These are phyloP conservation scores for Tuberolachnus salignus DNA, from an alignment of 2,888 invertebrate genomes.

Conservation along the genomic window DNA sequence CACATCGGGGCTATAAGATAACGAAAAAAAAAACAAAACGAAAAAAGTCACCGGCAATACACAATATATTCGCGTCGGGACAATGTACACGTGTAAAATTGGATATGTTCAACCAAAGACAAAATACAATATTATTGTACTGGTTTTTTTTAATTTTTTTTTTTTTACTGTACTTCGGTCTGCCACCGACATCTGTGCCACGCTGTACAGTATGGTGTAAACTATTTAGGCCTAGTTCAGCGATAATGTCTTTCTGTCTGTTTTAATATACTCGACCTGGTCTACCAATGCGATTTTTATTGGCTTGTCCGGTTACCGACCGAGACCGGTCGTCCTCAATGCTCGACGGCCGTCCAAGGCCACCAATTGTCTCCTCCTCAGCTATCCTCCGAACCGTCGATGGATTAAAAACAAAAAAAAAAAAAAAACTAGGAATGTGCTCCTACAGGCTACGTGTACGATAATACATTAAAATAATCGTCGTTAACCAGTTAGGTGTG, in stretches of 20 bases:
- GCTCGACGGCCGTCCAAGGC: conserved; percentile 24
- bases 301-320: conserved; percentile 30
- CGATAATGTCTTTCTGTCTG: too few relatives aligned
- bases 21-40: not conserved
- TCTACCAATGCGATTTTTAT: too few relatives aligned
- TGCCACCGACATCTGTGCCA: not conserved
- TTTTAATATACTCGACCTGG: too few relatives aligned
- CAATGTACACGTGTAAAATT: too few relatives aligned
- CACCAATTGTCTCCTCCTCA: conserved; percentile 18
- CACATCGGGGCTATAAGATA: too few relatives aligned
- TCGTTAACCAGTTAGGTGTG: conserved; percentile 2
- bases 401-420: too few relatives aligned
- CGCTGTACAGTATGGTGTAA: not conserved
- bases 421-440: conserved; percentile 24
- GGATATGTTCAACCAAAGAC: too few relatives aligned
- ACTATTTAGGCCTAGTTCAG: not conserved
- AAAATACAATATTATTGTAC: not conserved
- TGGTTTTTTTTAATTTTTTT: too few relatives aligned
- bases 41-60: not conserved
- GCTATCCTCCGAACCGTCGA: not conserved
- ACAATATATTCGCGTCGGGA: too few relatives aligned
- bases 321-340: conserved; percentile 12
- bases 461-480: not conserved
- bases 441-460: not conserved
- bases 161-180: too few relatives aligned